phyloP scores from a whole-genome alignment of 30 jellyfish, hydroid and myxozoan genomes.

The Hydractinia symbiolongicarpus region DNA sequence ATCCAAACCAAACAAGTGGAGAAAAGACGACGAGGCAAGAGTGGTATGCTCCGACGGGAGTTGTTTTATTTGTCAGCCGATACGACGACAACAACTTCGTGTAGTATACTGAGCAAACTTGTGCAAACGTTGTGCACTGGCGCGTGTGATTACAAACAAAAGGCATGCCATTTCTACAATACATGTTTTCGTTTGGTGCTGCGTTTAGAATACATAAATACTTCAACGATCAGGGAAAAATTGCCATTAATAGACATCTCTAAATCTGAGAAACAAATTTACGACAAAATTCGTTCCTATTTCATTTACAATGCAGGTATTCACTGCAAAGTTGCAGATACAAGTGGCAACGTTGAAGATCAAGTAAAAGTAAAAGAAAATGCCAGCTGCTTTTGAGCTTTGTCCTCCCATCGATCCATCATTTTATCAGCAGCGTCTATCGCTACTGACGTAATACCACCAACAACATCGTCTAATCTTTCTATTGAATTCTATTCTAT shows the following conservation, averaged over 20 bases:
- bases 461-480: neutral
- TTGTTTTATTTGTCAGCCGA: too few species aligned
- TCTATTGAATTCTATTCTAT: neutral
- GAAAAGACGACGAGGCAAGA: neutral
- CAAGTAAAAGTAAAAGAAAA: neutral
- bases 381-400: neutral
- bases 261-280: too few species aligned
- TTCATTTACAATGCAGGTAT: neutral
- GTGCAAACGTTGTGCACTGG: too few species aligned
- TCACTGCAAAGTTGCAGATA: too few species aligned
- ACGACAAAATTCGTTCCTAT: neutral
- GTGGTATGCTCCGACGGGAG: neutral
- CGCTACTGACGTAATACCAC: slow-evolving; percentile 6
- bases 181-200: too few species aligned
- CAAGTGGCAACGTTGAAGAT: neutral
- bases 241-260: too few species aligned
- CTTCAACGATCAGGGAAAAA: too few species aligned
- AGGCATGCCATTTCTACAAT: too few species aligned
- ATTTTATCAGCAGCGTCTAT: neutral
- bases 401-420: neutral
- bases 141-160: too few species aligned
- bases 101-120: too few species aligned
- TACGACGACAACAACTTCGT: too few species aligned
- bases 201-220: too few species aligned
- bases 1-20: neutral